Base-by-base conservation (phyloP, 2,888 invertebrate species). In the Drosophila paracracens region DNA sequence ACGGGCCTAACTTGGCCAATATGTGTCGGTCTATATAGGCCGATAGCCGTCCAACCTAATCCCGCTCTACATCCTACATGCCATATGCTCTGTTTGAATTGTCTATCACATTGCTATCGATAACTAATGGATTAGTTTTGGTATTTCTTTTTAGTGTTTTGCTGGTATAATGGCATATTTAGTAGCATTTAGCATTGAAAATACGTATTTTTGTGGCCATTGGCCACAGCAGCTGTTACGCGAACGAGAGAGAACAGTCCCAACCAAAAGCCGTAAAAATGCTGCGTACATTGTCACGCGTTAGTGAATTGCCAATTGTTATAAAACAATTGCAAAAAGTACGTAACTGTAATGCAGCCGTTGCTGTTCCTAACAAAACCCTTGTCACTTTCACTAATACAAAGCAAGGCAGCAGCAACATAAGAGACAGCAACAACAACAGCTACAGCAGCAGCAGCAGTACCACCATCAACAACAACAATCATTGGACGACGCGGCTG, bases 241-340 rank as follows among this genome's bases (percentile, higher is more conserved):
- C 77, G 80, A 71, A 80, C 71, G 64, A 62, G 71, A 66, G 75
- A 76, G 72, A 68, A 62, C 53, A 78, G 78, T 78, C 76, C 31
- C 52, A 67, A 59, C 53, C 64, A 72, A 76, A 79, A 74, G 63
- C 68, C 70, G 70, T 72, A 65, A 87, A 91, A 79, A 92, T 92
- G 92, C 88, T 92, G 76, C 92, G 92, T 73, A 81, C 91, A 74
- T 71, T 91, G 67, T 79, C 91, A 77, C 89, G 89, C 82, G 81
- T 83, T 79, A 79, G 81, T 72, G 92, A 92, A 82, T 66, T 92
- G 72, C 92, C 92, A 64, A 79, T 89, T 79, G 79, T 92, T 80
- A 85, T 84, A 53, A 92, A 88, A 76, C 92, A 92, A 89, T 88
- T 92, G 82, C 91, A 92, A 90, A 92, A 92, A 91, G 91, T 92